Evolutionary conservation across 2,888 invertebrate genomes (phyloP).

Genomic region (Anoplius nigerrimus): DNA sequence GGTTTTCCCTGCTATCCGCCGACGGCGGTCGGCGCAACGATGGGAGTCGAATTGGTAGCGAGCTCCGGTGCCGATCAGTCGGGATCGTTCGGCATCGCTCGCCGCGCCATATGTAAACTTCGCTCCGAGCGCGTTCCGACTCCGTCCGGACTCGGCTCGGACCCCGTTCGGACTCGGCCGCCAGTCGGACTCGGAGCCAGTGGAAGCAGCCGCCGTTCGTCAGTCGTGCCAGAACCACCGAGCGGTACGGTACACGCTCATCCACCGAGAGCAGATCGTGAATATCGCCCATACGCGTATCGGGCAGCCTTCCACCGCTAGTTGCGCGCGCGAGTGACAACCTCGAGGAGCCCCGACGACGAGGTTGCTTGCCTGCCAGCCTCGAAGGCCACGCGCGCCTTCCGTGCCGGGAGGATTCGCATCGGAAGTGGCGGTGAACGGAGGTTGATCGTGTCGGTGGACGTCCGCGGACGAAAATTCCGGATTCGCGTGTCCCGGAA

Average conservation of each 20-base stretch:
- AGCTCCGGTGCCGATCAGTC: constrained; percentile 36
- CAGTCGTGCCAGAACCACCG: constrained; percentile 62
- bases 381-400: too few species aligned
- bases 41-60: neutral
- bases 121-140: constrained; percentile 12
- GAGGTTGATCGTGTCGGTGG: too few species aligned
- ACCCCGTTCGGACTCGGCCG: constrained; percentile 9
- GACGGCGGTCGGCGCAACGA: too few species aligned
- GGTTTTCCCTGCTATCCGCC: too few species aligned
- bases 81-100: constrained; percentile 4
- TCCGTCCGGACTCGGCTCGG: constrained; percentile 8
- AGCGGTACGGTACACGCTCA: constrained; percentile 24
- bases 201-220: neutral
- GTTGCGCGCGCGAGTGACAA: neutral
- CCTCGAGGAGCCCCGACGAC: too few species aligned
- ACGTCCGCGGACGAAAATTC: too few species aligned
- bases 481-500: too few species aligned
- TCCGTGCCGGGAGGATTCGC: too few species aligned
- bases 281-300: constrained; percentile 16
- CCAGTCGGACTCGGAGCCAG: constrained; percentile 20
- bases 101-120: constrained; percentile 40
- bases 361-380: too few species aligned
- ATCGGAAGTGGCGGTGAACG: too few species aligned
- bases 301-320: constrained; percentile 4
- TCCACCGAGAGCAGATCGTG: neutral